Conservation (phyloP, 2,113 vertebrate genomes). For the Alectura lathami region DNA sequence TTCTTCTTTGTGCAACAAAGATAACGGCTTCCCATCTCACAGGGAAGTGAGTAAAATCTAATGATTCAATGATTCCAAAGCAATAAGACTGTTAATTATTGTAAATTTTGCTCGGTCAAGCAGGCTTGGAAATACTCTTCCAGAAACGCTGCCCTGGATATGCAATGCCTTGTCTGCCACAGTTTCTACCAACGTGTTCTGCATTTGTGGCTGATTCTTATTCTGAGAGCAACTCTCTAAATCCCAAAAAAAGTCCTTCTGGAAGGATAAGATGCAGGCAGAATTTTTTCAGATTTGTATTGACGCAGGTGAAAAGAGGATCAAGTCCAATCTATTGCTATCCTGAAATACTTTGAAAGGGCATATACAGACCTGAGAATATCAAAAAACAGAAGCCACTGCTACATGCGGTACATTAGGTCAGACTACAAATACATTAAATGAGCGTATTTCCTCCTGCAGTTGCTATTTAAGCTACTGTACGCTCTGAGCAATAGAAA, state of each 20-base stretch:
- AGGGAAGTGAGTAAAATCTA: not conserved
- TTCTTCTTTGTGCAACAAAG: constrained; percentile 8
- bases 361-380: not conserved
- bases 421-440: not conserved
- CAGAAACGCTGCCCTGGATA: not conserved
- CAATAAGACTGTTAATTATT: not conserved
- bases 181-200: not conserved
- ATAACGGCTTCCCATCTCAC: not conserved
- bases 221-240: not conserved
- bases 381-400: not conserved
- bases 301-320: not conserved
- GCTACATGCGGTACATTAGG: not conserved
- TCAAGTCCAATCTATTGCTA: not conserved
- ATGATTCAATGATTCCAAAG: not conserved
- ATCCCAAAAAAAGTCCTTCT: not conserved
- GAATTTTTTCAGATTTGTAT: not conserved
- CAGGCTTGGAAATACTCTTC: not conserved
- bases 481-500: not conserved
- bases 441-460: not conserved
- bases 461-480: not conserved
- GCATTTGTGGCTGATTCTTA: not conserved
- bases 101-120: not conserved
- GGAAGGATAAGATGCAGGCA: not conserved
- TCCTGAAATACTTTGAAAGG: not conserved
- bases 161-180: not conserved